phyloP scores from a whole-genome alignment of 2,888 invertebrate genomes.

The Achlya flavicornis region DNA sequence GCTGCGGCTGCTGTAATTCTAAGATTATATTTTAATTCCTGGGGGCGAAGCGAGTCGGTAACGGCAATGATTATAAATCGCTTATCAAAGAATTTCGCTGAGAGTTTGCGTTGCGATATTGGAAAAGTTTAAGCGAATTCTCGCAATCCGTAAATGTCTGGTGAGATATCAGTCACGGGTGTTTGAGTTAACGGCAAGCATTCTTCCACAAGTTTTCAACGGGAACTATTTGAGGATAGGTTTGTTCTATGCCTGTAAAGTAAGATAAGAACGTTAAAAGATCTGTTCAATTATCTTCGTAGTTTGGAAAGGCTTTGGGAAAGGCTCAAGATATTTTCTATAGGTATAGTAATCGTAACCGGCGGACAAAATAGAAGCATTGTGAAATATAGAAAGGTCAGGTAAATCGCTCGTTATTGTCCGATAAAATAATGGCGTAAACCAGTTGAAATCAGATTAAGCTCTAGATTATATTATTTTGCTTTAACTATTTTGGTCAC shows the following conservation, averaged over 20 bases:
- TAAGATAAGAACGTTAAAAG: no score
- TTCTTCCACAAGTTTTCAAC: slow-evolving; percentile 21
- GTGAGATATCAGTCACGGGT: slow-evolving; percentile 61
- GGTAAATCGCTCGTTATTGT: background rate
- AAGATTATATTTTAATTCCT: slow-evolving; percentile 63
- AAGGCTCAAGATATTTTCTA: background rate
- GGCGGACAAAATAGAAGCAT: background rate
- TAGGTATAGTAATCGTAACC: background rate
- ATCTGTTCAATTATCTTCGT: no score
- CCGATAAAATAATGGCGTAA: background rate
- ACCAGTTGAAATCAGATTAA: background rate
- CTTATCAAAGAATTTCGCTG: slow-evolving; percentile 69
- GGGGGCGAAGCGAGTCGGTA: slow-evolving; percentile 33
- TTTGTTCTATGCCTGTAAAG: no score
- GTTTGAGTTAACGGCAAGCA: slow-evolving; percentile 44
- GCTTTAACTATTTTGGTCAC: no score
- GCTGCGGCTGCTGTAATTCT: slow-evolving; percentile 28
- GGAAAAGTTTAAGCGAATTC: slow-evolving; percentile 65
- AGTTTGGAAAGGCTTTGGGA: background rate
- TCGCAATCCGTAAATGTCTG: slow-evolving; percentile 64
- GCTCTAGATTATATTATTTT: no score
- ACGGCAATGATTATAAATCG: slow-evolving; percentile 74
- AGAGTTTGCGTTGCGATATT: slow-evolving; percentile 68
- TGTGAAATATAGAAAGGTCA: background rate
- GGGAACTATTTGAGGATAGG: slow-evolving; percentile 17